These are phyloP conservation scores for Dysmachus trigonus DNA, from an alignment of 2,888 invertebrate genomes.

Conservation along the genomic window DNA sequence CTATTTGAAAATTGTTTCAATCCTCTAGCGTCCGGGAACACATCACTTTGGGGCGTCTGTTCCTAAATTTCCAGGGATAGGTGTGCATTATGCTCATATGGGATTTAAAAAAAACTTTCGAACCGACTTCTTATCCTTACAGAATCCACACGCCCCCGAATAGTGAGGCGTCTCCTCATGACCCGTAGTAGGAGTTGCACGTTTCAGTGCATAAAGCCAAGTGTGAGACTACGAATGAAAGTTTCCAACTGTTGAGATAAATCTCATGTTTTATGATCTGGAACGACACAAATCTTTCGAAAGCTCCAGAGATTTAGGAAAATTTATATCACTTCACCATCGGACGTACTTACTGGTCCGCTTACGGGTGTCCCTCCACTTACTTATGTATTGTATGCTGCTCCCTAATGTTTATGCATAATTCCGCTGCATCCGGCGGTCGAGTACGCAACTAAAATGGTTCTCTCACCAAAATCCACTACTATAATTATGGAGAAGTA, in stretches of 20 bases:
- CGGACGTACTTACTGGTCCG: conserved; percentile 20
- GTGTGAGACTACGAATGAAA: conserved; percentile 46
- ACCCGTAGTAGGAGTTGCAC: conserved; percentile 10
- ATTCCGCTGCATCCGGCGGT: background rate
- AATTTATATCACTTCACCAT: conserved; percentile 45
- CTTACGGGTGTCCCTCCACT: background rate
- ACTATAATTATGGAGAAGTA: background rate
- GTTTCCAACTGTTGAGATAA: conserved; percentile 49
- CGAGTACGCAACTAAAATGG: background rate
- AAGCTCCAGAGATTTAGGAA: conserved; percentile 44
- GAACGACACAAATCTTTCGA: conserved; percentile 50
- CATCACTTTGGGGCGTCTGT: background rate
- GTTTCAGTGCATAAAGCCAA: conserved; percentile 48
- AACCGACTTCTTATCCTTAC: conserved; percentile 3
- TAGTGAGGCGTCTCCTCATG: background rate
- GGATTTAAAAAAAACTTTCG: conserved; percentile 23
- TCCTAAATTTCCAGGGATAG: conserved; percentile 23
- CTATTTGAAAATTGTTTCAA: background rate
- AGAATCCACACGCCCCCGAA: background rate
- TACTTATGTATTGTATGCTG: background rate
- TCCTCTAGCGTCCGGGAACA: background rate
- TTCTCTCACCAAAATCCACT: background rate
- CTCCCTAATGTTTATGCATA: background rate
- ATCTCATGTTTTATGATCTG: conserved; percentile 51
- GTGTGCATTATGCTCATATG: conserved; percentile 21